Base-by-base conservation (phyloP, 2,888 invertebrate genomes). In the Plebejus anna region DNA sequence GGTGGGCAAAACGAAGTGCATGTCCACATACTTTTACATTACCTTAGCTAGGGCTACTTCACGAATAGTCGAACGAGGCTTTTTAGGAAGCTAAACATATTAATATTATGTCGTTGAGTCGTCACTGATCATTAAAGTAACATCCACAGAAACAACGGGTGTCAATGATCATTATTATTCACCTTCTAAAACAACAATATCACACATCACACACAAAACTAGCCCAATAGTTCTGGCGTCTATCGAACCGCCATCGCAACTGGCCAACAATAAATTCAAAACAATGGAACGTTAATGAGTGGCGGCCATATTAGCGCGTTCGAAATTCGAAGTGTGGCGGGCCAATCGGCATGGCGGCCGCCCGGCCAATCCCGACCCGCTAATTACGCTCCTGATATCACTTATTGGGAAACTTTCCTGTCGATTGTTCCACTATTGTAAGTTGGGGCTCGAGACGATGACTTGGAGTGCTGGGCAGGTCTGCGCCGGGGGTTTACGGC, bases 301-400 rank as follows among this genome's bases (percentile, higher is more conserved):
- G 81, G 83, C 88, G 82, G 89, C 89, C 90, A 89, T 88, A 84
- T 87, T 90, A 86, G 82, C 81, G 79, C 81, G 80, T 81, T 82
- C 82, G 78, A 79, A 80, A 80, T 81, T 82, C 82, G 77, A 79
- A 80, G 83, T 82, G 82, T 76, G 79, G 78, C 78, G 81, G 82
- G 87, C 90, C 90, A 89, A 89, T 80, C 79, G 79, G 80, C 82
- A 81, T 81, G 84, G 80, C 81, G 79, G 80, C 77, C 75, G 78
- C 66, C 66, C 81, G 80, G 88, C 91, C 92, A 90, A 91, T 91
- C 88, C 82, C 81, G 83, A 32, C 78, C 82, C 81, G 79, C 83
- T 82, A 79, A 81, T 80, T 83, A 66, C 13, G 66, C 13, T 66
- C 66, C 66, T 32, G 66, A 66, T 66, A 66, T 36, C 32, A 36